Conservation (phyloP, 2,888 invertebrate species). For the Synanthedon tipuliformis region DNA sequence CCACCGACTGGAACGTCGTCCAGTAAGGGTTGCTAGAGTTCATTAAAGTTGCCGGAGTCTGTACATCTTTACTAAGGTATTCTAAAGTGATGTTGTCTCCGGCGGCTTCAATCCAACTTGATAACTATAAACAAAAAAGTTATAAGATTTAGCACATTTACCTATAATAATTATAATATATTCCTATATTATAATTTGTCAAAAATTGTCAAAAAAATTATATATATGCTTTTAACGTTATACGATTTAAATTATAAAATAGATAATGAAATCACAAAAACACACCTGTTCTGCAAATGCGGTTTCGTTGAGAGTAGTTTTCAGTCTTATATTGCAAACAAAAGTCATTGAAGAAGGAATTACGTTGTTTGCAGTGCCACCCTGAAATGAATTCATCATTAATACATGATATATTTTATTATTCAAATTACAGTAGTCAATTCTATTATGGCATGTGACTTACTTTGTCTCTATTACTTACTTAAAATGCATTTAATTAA, state of each 20-base stretch:
- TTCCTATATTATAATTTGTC: too few relatives aligned
- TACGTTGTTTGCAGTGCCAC: constrained; percentile 87
- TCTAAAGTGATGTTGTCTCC: constrained; percentile 73
- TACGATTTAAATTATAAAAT: too few relatives aligned
- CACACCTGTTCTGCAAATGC: constrained; percentile 17
- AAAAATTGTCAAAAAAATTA: too few relatives aligned
- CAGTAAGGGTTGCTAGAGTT: constrained; percentile 74
- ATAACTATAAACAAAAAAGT: constrained; percentile 14
- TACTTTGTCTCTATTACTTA: too few relatives aligned
- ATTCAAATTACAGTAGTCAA: too few relatives aligned
- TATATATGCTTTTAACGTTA: too few relatives aligned
- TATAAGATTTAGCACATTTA: not conserved
- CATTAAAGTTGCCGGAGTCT: constrained; percentile 66
- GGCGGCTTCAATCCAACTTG: constrained; percentile 69
- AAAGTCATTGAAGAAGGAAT: constrained; percentile 78
- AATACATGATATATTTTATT: too few relatives aligned
- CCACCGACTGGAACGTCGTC: constrained; percentile 67
- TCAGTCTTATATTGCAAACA: constrained; percentile 75
- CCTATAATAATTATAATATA: too few relatives aligned
- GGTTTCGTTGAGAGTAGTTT: constrained; percentile 51
- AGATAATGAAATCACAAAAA: not conserved
- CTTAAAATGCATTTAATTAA: too few relatives aligned
- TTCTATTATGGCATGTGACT: too few relatives aligned
- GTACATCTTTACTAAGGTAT: constrained; percentile 65
- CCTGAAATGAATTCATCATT: constrained; percentile 42